Evolutionary conservation across 2,888 invertebrate species (phyloP).

Genomic region (Sialis fuliginosa): DNA sequence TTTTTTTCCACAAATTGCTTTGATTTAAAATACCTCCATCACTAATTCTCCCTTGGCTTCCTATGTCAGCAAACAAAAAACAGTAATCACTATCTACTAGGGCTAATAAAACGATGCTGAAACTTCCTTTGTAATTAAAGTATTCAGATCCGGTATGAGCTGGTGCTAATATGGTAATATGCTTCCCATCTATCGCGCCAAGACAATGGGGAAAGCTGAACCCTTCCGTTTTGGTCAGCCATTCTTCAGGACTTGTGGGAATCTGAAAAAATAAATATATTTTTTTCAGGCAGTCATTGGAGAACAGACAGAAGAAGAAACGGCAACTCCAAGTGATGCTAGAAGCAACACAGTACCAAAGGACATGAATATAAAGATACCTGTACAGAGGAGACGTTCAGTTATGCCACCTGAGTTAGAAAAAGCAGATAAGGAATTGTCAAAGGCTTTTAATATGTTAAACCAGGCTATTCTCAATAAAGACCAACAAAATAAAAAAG

Average conservation of each 20-base stretch:
- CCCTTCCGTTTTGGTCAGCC: neutral
- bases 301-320: slow-evolving; percentile 3
- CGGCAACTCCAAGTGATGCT: neutral
- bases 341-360: neutral
- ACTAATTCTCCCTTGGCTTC: slow-evolving; percentile 13
- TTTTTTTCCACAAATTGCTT: slow-evolving; percentile 9
- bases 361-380: no score
- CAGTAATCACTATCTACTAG: slow-evolving; percentile 15
- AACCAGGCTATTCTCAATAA: no score
- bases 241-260: neutral
- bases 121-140: slow-evolving; percentile 14
- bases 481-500: no score
- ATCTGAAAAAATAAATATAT: neutral
- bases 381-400: slow-evolving; percentile 1
- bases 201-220: neutral
- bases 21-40: slow-evolving; percentile 14
- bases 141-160: slow-evolving; percentile 12
- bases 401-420: slow-evolving; percentile 7
- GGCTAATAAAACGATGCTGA: slow-evolving; percentile 14
- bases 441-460: slow-evolving; percentile 4
- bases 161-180: slow-evolving; percentile 13
- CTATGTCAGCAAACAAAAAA: slow-evolving; percentile 14
- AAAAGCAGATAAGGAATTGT: slow-evolving; percentile 7
- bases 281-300: no score
- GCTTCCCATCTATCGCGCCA: slow-evolving; percentile 14